A percentile compares a stretch with the other conserved stretches of the same genome.
phyloP scores from a whole-genome alignment of 2,888 invertebrate species.

The Dusona sp. region DNA sequence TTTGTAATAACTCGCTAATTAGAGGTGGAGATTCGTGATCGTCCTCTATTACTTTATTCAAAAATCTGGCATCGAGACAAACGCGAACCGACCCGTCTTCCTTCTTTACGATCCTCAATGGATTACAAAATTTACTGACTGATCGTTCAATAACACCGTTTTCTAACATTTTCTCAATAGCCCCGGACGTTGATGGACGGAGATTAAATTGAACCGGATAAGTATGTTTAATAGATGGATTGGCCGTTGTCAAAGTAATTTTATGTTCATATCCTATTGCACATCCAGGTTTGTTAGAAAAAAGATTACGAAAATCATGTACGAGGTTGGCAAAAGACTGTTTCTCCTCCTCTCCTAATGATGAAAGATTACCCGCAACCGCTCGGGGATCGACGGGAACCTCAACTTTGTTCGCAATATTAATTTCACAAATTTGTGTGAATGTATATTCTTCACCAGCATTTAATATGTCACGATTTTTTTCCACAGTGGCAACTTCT shows the following conservation, averaged over 20 bases:
- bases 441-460: neutral
- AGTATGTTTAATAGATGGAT: neutral
- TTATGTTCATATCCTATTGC: neutral
- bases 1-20: neutral
- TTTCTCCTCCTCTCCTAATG: neutral
- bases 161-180: neutral
- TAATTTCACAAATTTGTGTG: neutral
- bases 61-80: neutral
- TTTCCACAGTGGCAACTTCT: neutral
- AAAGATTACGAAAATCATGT: neutral
- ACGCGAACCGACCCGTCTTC: neutral
- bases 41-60: neutral
- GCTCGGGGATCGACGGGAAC: neutral
- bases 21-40: neutral
- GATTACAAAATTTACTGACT: neutral
- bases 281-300: neutral
- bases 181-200: neutral
- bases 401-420: neutral
- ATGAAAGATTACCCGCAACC: neutral
- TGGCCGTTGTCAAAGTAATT: neutral
- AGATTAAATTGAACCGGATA: conserved; percentile 8
- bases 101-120: neutral
- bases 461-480: neutral
- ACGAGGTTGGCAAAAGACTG: neutral
- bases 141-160: neutral